A percentile compares a stretch with the other conserved stretches of the same genome.
Conservation (phyloP, 1,140 invertebrate species). For the Pteromalus puparum region DNA sequence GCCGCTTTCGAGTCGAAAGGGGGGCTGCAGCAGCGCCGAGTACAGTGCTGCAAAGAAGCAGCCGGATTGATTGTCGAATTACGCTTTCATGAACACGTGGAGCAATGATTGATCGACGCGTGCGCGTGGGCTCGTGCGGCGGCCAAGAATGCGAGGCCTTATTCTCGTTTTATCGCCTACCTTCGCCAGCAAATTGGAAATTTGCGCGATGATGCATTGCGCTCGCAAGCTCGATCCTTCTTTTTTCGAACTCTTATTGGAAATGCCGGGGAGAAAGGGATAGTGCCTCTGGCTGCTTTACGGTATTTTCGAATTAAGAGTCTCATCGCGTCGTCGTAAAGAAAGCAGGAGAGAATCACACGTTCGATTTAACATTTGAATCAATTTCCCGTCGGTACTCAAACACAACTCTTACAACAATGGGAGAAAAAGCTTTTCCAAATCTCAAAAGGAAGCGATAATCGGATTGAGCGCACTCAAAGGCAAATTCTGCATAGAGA, state of each 20-base stretch:
- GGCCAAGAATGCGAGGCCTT: conserved; percentile 3
- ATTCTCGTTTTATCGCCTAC: conserved; percentile 11
- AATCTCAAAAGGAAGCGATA: not conserved
- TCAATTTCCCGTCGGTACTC: not conserved
- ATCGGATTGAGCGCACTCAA: not conserved
- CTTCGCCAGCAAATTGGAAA: conserved; percentile 24
- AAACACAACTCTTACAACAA: not conserved
- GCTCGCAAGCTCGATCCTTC: not conserved
- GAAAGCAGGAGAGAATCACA: too few relatives aligned
- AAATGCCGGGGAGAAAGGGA: not conserved
- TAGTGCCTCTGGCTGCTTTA: not conserved
- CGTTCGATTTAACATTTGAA: not conserved
- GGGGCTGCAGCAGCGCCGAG: not conserved
- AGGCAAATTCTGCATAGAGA: not conserved
- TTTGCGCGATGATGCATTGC: conserved; percentile 38
- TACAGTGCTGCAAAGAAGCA: not conserved
- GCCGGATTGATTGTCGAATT: conserved; percentile 33
- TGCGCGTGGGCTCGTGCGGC: not conserved
- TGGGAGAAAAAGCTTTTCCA: not conserved
- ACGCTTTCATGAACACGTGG: conserved; percentile 36
- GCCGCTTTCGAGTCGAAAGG: not conserved
- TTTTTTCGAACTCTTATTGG: not conserved
- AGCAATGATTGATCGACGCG: conserved; percentile 34
- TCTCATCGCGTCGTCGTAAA: not conserved
- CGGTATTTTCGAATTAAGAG: not conserved